A percentile compares a stretch with the other conserved stretches of the same genome.
phyloP scores from a whole-genome alignment of 2,797 vertebrate genomes.

The Pantherophis alleghaniensis region DNA sequence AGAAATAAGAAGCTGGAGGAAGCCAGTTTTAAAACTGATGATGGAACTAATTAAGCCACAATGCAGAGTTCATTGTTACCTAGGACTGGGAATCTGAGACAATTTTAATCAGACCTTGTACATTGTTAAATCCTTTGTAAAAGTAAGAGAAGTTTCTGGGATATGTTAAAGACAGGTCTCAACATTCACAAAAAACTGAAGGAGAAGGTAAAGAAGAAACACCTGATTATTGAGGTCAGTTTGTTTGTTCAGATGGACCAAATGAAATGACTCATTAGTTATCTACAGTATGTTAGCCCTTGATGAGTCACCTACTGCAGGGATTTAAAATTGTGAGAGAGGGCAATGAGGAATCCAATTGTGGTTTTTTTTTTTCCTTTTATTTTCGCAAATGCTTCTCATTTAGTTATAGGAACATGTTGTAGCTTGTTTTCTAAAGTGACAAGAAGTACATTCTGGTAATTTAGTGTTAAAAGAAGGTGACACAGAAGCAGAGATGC shows the following conservation, averaged over 20 bases:
- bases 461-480: background rate
- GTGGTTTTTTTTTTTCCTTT: background rate
- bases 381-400: background rate
- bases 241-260: constrained; percentile 1
- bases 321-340: background rate
- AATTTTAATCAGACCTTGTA: background rate
- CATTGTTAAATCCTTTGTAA: background rate
- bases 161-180: background rate
- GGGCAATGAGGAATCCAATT: background rate
- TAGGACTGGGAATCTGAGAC: background rate
- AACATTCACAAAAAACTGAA: background rate
- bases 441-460: background rate
- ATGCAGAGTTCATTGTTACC: background rate
- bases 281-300: background rate
- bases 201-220: background rate
- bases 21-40: constrained; percentile 10
- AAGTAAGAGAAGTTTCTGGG: background rate
- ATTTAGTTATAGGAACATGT: background rate
- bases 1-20: constrained; percentile 4
- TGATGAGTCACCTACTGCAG: background rate
- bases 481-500: background rate
- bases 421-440: background rate
- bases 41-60: constrained; percentile 6
- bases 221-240: background rate
- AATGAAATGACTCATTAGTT: background rate